A percentile compares a stretch with the other conserved stretches of the same genome.
phyloP scores from a whole-genome alignment of 1,140 invertebrate genomes.

The Bemisia tabaci region DNA sequence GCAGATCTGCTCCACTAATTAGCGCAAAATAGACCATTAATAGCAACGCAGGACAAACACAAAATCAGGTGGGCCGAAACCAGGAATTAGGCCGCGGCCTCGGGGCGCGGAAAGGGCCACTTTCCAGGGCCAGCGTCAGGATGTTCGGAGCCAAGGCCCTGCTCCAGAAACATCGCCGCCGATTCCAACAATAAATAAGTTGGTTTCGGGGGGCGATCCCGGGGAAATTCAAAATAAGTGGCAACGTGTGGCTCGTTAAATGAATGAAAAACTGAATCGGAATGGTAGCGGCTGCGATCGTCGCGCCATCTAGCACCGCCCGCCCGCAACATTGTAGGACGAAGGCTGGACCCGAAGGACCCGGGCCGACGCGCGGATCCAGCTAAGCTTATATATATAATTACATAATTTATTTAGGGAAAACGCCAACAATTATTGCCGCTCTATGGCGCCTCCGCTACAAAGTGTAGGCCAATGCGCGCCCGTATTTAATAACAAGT shows the following conservation, averaged over 20 bases:
- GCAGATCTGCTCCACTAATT: background rate
- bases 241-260: background rate
- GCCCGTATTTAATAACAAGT: background rate
- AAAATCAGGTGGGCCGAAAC: background rate
- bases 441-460: background rate
- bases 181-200: too few species aligned
- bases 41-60: background rate
- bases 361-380: too few species aligned
- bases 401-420: background rate
- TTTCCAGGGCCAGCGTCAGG: background rate
- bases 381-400: too few species aligned
- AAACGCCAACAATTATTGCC: background rate
- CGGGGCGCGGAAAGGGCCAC: background rate
- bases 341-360: background rate
- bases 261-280: background rate
- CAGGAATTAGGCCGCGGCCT: background rate
- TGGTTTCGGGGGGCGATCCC: too few species aligned
- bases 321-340: too few species aligned
- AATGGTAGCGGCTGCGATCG: background rate
- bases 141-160: background rate
- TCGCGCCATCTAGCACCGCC: background rate
- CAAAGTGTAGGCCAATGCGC: background rate
- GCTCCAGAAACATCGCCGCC: background rate
- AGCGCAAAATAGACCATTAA: background rate
- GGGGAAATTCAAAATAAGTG: too few species aligned